Base-by-base conservation (phyloP, 2,113 vertebrate species). In the Australoheros scitulus region DNA sequence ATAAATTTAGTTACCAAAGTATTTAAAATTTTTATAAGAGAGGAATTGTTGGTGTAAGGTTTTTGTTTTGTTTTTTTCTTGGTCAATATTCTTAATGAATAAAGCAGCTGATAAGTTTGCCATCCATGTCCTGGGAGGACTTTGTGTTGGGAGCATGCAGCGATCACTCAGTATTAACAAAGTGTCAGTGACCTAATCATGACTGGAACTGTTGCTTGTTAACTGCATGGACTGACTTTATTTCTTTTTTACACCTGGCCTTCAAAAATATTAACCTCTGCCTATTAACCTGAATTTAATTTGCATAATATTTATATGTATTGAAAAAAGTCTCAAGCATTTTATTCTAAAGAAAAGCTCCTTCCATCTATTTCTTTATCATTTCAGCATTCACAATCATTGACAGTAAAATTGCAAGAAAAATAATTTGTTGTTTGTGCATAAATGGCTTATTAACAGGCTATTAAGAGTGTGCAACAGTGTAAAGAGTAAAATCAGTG, bases 81-180 rank as follows among this genome's bases (percentile, higher is more conserved):
- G 8, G 22, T 68, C n/a, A 60, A 34, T 58, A 5, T 57, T 58
- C 74, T 80, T 26, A 76, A 22, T 0, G 3, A 58, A 80, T 85
- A 61, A 58, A 77, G 58, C 8, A 20, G 38, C 36, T 87, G 81
- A 85, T 89, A 89, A 87, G 65, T 80, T 89, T 57, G 90, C 85
- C 43, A 26, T 58, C 29, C 60, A 63, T 86, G 61, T 59, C 6
- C n/a, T 75, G 1, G 38, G 38, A 72, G 79, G 84, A 92, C 88
- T 90, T 91, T 93, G 91, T 85, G 75, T 93, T 83, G 59, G 24
- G 43, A 88, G 58, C 90, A 90, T 2, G n/a, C 77, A 58, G 72
- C 65, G 83, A 91, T 93, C 88, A 88, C 78, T 83, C 85, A 76
- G 24, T 24, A 50, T 24, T 88, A 52, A 55, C 20, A 50, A 58